These are phyloP conservation scores for Oceanodroma tethys DNA, from an alignment of 2,113 vertebrate species.

Conservation along the genomic window DNA sequence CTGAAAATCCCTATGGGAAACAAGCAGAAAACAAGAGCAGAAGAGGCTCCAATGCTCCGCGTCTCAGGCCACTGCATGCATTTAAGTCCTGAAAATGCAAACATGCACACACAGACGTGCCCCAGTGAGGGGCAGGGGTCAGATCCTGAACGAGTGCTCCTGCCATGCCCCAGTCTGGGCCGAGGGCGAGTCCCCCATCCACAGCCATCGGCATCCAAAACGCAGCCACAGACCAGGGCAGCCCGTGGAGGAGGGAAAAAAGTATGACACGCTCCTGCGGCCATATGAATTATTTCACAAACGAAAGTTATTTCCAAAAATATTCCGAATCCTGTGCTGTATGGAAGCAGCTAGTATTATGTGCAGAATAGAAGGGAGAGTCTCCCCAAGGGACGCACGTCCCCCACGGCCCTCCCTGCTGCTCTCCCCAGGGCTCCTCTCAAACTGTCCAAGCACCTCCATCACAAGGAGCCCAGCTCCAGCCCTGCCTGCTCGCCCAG, in stretches of 20 bases:
- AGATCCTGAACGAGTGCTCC: not conserved
- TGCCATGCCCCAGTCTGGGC: not conserved
- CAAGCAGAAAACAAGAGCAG: not conserved
- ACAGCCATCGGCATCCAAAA: not conserved
- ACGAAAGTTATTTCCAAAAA: not conserved
- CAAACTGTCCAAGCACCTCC: not conserved
- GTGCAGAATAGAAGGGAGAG: not conserved
- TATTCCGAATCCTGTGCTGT: not conserved
- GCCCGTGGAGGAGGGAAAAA: not conserved
- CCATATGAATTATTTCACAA: not conserved
- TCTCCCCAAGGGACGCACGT: accelerated
- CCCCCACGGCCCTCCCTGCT: not conserved
- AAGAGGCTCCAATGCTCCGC: accelerated
- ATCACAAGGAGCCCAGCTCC: accelerated
- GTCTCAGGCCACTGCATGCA: not conserved
- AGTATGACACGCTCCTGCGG: accelerated
- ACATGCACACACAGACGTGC: not conserved
- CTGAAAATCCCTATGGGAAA: not conserved
- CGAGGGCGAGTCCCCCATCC: not conserved
- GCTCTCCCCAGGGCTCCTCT: not conserved
- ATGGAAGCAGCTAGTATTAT: not conserved
- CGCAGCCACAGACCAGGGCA: not conserved
- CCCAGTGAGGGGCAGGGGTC: not conserved
- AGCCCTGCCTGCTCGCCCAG: accelerated
- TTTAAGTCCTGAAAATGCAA: not conserved